Conservation (phyloP, 2,113 vertebrate species). For the Melospiza georgiana region DNA sequence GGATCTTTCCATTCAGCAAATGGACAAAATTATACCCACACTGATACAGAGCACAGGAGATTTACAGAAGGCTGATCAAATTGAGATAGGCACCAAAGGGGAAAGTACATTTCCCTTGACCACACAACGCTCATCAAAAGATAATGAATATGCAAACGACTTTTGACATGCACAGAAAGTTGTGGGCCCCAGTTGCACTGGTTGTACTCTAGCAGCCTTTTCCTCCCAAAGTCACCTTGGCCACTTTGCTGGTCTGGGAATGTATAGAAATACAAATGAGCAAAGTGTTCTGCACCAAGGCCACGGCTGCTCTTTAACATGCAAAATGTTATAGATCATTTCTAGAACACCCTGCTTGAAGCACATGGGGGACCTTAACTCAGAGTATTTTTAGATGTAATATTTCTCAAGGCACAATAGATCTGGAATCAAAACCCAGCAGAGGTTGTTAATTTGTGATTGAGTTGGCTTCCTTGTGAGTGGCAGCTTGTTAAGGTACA, state of each 20-base stretch:
- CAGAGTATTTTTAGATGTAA: background rate
- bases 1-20: background rate
- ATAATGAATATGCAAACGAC: constrained; percentile 34
- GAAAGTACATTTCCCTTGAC: constrained; percentile 30
- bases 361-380: background rate
- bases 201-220: background rate
- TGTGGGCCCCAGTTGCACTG: background rate
- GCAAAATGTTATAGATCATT: background rate
- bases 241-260: background rate
- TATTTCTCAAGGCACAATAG: background rate
- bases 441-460: background rate
- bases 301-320: background rate
- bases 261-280: background rate
- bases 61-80: constrained; percentile 23
- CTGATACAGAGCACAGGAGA: background rate
- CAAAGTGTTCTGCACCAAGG: background rate
- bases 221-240: constrained; percentile 41
- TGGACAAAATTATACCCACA: background rate
- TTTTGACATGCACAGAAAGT: background rate
- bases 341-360: background rate
- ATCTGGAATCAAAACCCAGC: background rate
- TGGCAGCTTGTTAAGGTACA: constrained; percentile 8
- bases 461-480: background rate
- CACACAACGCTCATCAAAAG: background rate
- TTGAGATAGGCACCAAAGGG: background rate